phyloP scores from a whole-genome alignment of 1,140 invertebrate genomes.

The Megathymus violae region DNA sequence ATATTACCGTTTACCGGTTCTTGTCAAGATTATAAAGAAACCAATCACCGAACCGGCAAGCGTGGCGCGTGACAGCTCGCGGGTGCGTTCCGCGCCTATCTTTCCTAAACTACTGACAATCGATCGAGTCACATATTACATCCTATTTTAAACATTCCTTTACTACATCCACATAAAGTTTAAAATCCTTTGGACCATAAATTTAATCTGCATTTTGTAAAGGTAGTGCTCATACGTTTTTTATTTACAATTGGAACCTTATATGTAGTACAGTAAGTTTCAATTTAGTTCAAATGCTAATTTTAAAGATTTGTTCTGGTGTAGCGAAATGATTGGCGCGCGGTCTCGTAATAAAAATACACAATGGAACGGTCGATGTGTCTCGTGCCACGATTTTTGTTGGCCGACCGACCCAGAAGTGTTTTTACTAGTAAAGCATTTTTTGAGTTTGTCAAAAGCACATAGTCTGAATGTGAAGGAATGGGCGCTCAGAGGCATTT shows the following conservation, averaged over 20 bases:
- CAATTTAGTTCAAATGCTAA: conserved; percentile 33
- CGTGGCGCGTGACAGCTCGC: conserved; percentile 71
- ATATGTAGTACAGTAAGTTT: conserved; percentile 3
- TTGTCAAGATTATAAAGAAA: conserved; percentile 37
- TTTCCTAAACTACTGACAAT: conserved; percentile 48
- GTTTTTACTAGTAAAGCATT: conserved; percentile 50
- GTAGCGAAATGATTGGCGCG: conserved; percentile 64
- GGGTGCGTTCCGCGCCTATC: conserved; percentile 67
- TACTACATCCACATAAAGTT: conserved; percentile 21
- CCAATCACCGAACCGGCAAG: conserved; percentile 51
- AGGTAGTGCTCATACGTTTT: not conserved
- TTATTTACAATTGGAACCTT: conserved; percentile 2
- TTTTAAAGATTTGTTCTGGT: conserved; percentile 57
- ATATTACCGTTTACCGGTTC: conserved; percentile 13
- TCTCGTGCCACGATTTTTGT: conserved; percentile 75
- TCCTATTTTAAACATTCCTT: conserved; percentile 37
- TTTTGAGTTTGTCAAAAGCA: conserved; percentile 61
- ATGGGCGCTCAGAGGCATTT: conserved; percentile 25
- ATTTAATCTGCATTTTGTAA: conserved; percentile 2
- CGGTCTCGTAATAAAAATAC: conserved; percentile 60
- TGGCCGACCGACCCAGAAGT: conserved; percentile 43
- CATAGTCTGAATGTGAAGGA: conserved; percentile 46
- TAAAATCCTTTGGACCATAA: conserved; percentile 6
- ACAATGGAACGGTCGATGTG: conserved; percentile 67
- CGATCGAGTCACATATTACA: conserved; percentile 46